Evolutionary conservation across 1,140 invertebrate genomes (phyloP).

Genomic region (Andricus grossulariae): DNA sequence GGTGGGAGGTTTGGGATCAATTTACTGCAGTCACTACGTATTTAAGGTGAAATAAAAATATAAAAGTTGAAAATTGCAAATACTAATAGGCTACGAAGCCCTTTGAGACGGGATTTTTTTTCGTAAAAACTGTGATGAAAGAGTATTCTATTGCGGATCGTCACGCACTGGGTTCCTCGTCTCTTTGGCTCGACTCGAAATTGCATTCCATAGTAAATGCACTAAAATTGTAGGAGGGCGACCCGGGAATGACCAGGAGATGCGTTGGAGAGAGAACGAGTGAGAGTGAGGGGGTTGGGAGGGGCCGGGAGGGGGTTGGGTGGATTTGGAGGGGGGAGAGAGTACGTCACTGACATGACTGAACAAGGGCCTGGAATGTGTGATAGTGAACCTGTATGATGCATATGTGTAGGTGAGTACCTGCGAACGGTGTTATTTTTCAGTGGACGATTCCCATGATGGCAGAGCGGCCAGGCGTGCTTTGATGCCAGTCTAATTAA

Average conservation of each 20-base stretch:
- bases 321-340: not conserved
- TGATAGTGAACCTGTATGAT: not conserved
- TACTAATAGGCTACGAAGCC: too few relatives aligned
- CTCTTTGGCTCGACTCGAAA: slow-evolving; percentile 49
- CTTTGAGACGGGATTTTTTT: too few relatives aligned
- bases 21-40: too few relatives aligned
- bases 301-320: not conserved
- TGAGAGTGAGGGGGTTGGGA: not conserved
- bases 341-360: slow-evolving; percentile 20
- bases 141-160: slow-evolving; percentile 51
- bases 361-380: not conserved
- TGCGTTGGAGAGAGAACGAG: not conserved
- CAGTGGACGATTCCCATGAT: slow-evolving; percentile 24
- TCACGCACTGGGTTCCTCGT: slow-evolving; percentile 31
- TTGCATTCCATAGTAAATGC: slow-evolving; percentile 62
- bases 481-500: slow-evolving; percentile 31
- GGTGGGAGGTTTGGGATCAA: too few relatives aligned
- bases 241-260: slow-evolving; percentile 20
- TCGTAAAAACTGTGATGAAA: not conserved
- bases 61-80: too few relatives aligned
- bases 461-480: slow-evolving; percentile 23
- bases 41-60: too few relatives aligned
- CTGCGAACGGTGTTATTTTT: slow-evolving; percentile 26
- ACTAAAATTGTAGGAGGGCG: slow-evolving; percentile 49
- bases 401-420: slow-evolving; percentile 12